Evolutionary conservation across 2,113 vertebrate genomes (phyloP).

Genomic region (Tursiops truncatus): DNA sequence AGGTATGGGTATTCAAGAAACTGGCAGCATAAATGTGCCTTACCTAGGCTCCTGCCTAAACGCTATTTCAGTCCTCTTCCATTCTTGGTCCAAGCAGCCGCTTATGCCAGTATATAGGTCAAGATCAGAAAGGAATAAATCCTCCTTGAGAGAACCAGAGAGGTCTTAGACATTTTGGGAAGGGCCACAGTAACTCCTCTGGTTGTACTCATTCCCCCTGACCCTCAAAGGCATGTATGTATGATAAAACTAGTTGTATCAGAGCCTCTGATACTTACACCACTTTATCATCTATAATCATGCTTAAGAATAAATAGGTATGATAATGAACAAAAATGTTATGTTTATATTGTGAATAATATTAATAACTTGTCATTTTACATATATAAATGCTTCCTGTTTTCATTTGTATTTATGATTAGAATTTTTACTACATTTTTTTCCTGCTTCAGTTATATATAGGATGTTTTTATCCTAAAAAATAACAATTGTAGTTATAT

Average conservation of each 20-base stretch:
- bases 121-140: neutral
- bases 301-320: neutral
- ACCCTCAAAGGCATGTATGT: neutral
- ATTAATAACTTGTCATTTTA: neutral
- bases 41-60: neutral
- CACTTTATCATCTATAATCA: neutral
- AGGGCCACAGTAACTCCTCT: neutral
- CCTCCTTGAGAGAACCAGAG: neutral
- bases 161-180: neutral
- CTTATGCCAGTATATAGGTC: neutral
- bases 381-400: neutral
- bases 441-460: neutral
- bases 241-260: neutral
- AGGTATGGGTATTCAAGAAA: neutral
- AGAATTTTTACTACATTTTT: neutral
- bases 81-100: neutral
- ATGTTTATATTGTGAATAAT: neutral
- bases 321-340: neutral
- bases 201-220: neutral
- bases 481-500: neutral
- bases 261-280: neutral
- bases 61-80: neutral
- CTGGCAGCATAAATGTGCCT: neutral
- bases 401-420: neutral
- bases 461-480: neutral